phyloP scores from a whole-genome alignment of 2,797 vertebrate genomes.

The Lates japonicus region DNA sequence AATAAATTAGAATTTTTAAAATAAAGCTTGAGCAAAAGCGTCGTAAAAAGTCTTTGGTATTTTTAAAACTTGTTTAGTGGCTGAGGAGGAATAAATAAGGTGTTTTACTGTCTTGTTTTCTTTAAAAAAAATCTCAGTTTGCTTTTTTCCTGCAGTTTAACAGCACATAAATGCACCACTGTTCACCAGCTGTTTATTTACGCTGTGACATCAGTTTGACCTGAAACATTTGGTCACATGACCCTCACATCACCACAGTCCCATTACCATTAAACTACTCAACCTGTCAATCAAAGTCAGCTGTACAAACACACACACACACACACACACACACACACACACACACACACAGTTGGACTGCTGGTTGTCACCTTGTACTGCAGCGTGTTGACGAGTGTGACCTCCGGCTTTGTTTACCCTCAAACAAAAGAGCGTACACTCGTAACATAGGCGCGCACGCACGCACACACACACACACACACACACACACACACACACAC shows the following conservation, averaged over 20 bases:
- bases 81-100: too few species aligned
- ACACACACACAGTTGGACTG: constrained; percentile 22
- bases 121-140: too few species aligned
- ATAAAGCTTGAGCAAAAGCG: too few species aligned
- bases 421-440: constrained; percentile 52
- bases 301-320: constrained; percentile 29
- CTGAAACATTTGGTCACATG: constrained; percentile 9
- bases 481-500: constrained; percentile 15
- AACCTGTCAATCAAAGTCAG: constrained; percentile 52
- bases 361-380: constrained; percentile 38
- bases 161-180: neutral
- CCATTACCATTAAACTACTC: neutral
- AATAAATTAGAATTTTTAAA: too few species aligned
- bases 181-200: neutral
- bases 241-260: constrained; percentile 14
- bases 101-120: too few species aligned
- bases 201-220: neutral
- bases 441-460: constrained; percentile 28
- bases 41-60: too few species aligned
- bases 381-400: constrained; percentile 49
- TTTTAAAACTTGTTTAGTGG: too few species aligned
- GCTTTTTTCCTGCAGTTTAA: neutral
- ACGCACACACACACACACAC: constrained; percentile 9
- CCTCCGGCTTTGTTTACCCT: constrained; percentile 68
- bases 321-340: constrained; percentile 20